Percentiles rank a stretch among this genome's conserved stretches.
phyloP scores from a whole-genome alignment of 2,888 invertebrate species.

The Vannuccia rotundouncinata region DNA sequence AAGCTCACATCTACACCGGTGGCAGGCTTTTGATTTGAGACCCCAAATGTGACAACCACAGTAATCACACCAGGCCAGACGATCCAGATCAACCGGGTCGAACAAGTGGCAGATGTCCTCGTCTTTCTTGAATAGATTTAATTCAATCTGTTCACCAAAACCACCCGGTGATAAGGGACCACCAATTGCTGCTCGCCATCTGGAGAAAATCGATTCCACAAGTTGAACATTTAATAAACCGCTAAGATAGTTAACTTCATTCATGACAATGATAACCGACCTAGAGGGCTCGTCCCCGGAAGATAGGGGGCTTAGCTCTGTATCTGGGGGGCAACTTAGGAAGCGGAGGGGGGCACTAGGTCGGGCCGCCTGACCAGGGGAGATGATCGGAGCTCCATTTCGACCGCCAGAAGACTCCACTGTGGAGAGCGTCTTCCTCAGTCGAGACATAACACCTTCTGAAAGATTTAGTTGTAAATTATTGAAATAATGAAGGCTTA shows the following conservation, averaged over 20 bases:
- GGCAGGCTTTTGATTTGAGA: not conserved
- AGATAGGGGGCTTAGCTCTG: not conserved
- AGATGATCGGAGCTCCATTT: not conserved
- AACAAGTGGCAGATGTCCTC: not conserved
- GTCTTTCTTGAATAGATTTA: not conserved
- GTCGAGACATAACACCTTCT: not conserved
- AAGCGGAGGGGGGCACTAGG: not conserved
- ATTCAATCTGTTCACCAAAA: not conserved
- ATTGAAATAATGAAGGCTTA: no score
- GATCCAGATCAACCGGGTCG: constrained; percentile 5
- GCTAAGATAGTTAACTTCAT: no score
- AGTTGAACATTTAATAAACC: no score
- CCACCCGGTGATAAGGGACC: not conserved
- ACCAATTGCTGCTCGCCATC: constrained; percentile 7
- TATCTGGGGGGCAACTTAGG: not conserved
- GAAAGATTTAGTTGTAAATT: no score
- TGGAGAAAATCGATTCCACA: no score
- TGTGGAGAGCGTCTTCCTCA: not conserved
- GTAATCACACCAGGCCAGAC: constrained; percentile 5
- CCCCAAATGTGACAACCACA: constrained; percentile 9
- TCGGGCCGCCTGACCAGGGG: no score
- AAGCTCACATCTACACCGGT: constrained; percentile 6
- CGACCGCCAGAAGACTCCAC: not conserved
- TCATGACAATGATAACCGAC: not conserved
- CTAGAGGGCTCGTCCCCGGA: not conserved